phyloP scores from a whole-genome alignment of 2,888 invertebrate genomes.

The Tipula vernalis region DNA sequence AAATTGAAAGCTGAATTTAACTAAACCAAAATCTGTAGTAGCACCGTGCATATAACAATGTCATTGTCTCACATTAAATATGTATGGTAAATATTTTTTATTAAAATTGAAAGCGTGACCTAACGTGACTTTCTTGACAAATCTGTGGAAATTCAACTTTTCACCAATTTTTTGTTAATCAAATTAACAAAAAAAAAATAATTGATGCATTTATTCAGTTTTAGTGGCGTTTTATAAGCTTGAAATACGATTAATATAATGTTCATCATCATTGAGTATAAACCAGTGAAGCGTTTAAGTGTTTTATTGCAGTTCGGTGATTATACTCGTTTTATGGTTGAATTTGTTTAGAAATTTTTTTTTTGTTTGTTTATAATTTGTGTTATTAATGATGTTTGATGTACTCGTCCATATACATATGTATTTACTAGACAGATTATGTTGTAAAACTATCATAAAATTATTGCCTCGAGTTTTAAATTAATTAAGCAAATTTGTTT shows the following conservation, averaged over 20 bases:
- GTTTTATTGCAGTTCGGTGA: background rate
- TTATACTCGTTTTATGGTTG: background rate
- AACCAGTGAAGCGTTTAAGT: background rate
- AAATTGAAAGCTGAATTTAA: too few species aligned
- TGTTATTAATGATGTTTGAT: background rate
- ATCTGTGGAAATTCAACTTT: background rate
- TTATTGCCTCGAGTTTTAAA: background rate
- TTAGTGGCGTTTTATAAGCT: background rate
- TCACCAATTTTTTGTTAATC: background rate
- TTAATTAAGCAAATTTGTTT: background rate
- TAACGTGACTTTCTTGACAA: background rate
- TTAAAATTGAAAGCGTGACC: background rate
- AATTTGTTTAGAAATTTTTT: background rate
- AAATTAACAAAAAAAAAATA: background rate
- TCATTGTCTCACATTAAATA: too few species aligned
- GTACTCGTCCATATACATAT: background rate
- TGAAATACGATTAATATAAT: background rate
- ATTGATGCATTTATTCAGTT: background rate
- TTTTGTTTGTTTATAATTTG: background rate
- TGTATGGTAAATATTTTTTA: background rate
- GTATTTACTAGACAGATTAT: background rate
- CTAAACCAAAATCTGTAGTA: too few species aligned
- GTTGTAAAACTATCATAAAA: background rate
- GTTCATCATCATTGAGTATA: background rate
- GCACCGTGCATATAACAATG: too few species aligned